Conservation (phyloP, 2,113 vertebrate species). For the Chaetodon trifascialis region DNA sequence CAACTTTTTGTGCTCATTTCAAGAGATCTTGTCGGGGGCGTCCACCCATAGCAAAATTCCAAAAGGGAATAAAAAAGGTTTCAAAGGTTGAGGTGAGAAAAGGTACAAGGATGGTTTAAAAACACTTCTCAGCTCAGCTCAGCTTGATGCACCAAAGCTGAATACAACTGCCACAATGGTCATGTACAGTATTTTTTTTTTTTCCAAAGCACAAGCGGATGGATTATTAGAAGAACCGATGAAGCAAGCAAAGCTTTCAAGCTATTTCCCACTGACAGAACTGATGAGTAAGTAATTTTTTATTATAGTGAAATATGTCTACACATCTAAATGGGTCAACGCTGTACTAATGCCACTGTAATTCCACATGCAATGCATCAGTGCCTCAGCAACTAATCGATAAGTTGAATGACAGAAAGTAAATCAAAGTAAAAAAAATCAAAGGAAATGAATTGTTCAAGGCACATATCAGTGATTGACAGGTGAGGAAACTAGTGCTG, state of each 20-base stretch:
- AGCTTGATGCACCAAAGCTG: background rate
- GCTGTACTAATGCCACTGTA: background rate
- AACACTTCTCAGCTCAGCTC: constrained; percentile 6
- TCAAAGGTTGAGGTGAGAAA: constrained; percentile 13
- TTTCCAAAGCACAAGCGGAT: constrained; percentile 1
- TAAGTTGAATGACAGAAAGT: background rate
- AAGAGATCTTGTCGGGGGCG: background rate
- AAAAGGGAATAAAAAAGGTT: background rate
- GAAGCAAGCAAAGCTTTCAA: background rate
- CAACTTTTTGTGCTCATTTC: constrained; percentile 8
- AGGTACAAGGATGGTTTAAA: constrained; percentile 15
- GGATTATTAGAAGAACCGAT: background rate
- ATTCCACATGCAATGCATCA: background rate
- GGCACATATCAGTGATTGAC: background rate
- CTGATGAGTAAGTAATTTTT: background rate
- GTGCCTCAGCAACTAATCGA: background rate
- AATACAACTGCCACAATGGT: background rate
- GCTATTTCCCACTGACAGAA: constrained; percentile 5
- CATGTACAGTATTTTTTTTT: background rate
- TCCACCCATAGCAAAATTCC: background rate
- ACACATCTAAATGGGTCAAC: constrained; percentile 12
- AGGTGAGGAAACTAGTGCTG: background rate
- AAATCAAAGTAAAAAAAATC: background rate
- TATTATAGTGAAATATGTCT: background rate
- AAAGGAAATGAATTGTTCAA: background rate